These are phyloP conservation scores for Acleris literana DNA, from an alignment of 2,888 invertebrate genomes.

Conservation along the genomic window DNA sequence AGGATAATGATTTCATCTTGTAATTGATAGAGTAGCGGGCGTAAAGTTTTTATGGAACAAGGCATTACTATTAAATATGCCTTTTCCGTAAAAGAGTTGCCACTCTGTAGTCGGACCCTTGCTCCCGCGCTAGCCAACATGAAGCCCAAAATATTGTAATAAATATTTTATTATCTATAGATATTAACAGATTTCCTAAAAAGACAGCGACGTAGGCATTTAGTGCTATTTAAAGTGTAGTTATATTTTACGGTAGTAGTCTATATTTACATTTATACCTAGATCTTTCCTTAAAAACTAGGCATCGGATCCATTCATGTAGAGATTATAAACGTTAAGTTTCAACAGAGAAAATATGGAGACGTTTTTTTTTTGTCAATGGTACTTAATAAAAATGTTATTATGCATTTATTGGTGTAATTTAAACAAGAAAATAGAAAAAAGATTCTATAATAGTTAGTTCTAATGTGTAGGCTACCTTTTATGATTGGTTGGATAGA, in stretches of 20 bases:
- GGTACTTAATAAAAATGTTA: too few relatives aligned
- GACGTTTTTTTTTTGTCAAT: background rate
- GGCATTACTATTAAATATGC: background rate
- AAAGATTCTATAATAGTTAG: too few relatives aligned
- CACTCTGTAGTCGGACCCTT: background rate
- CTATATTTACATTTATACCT: slow-evolving; percentile 31
- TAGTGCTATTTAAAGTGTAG: slow-evolving; percentile 51
- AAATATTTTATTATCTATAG: slow-evolving; percentile 47
- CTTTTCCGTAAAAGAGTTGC: slow-evolving; percentile 21
- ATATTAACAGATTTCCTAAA: slow-evolving; percentile 56
- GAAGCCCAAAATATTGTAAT: slow-evolving; percentile 42
- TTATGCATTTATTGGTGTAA: background rate
- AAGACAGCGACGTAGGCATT: slow-evolving; percentile 61
- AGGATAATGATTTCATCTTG: slow-evolving; percentile 10
- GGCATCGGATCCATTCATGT: background rate
- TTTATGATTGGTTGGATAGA: too few relatives aligned
- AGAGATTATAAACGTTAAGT: background rate
- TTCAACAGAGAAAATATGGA: background rate
- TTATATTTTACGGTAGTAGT: slow-evolving; percentile 43
- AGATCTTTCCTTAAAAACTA: slow-evolving; percentile 18
- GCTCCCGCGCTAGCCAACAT: slow-evolving; percentile 37
- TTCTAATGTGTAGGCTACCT: too few relatives aligned
- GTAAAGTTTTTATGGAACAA: slow-evolving; percentile 5
- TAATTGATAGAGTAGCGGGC: background rate
- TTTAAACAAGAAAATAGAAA: background rate